These are phyloP conservation scores for Burhinus oedicnemus DNA, from an alignment of 2,113 vertebrate genomes.

Conservation along the genomic window DNA sequence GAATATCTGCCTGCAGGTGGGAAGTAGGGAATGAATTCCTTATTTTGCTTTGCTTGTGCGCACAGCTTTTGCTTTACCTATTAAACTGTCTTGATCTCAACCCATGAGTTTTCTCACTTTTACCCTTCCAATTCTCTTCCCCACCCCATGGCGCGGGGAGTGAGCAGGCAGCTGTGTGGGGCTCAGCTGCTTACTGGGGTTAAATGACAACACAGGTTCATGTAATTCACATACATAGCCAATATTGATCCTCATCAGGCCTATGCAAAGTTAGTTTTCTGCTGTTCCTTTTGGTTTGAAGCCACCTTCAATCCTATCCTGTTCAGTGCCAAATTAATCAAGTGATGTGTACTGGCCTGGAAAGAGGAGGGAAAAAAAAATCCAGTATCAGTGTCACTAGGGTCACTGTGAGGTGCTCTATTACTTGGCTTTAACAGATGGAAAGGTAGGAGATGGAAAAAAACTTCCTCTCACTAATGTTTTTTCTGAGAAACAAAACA, in stretches of 20 bases:
- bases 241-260: neutral
- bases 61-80: neutral
- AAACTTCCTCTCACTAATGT: neutral
- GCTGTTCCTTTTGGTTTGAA: neutral
- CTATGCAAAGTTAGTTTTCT: neutral
- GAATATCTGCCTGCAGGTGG: neutral
- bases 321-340: neutral
- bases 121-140: neutral
- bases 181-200: neutral
- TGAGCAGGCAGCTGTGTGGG: neutral
- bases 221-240: neutral
- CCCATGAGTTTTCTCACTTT: neutral
- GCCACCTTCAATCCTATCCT: neutral
- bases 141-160: accelerated
- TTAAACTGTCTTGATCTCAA: neutral
- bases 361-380: neutral
- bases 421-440: neutral
- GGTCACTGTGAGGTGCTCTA: neutral
- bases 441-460: neutral
- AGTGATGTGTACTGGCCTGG: neutral
- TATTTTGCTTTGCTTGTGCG: neutral
- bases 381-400: neutral
- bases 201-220: neutral
- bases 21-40: neutral
- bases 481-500: neutral